Percentiles rank a stretch among this genome's conserved stretches.
Conservation (phyloP, 1,140 invertebrate species). For the Heliconius himera region DNA sequence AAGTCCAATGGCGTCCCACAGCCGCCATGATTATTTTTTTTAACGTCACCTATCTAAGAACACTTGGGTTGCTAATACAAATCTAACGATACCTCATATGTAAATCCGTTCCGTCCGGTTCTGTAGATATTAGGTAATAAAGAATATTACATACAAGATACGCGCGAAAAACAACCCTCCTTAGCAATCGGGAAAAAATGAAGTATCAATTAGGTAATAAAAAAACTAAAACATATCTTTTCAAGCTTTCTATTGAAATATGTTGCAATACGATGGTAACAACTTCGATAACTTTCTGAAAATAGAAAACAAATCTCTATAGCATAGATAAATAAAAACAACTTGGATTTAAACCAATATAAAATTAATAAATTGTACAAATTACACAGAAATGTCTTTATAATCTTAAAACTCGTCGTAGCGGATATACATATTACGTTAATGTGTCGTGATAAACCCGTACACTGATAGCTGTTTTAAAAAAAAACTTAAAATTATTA, state of each 20-base stretch:
- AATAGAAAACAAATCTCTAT: background rate
- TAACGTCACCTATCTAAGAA: no score
- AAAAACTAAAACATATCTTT: background rate
- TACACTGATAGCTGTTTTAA: background rate
- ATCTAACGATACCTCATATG: no score
- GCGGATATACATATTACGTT: background rate
- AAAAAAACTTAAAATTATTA: background rate
- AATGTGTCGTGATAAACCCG: background rate
- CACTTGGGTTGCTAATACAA: no score
- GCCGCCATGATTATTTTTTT: no score
- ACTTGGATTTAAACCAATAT: background rate
- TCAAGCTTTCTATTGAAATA: background rate
- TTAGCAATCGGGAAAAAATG: no score
- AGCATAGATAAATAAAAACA: background rate
- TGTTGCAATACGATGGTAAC: background rate
- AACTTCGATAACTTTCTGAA: background rate
- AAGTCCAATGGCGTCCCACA: no score
- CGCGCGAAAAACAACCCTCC: no score
- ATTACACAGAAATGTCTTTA: background rate
- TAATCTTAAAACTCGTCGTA: constrained; percentile 4
- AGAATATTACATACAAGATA: no score
- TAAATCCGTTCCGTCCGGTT: no score
- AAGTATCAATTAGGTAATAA: no score
- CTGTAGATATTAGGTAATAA: no score
- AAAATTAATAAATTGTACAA: background rate